Conservation (phyloP, 2,113 vertebrate species). For the Leptobrachium ailaonicum region DNA sequence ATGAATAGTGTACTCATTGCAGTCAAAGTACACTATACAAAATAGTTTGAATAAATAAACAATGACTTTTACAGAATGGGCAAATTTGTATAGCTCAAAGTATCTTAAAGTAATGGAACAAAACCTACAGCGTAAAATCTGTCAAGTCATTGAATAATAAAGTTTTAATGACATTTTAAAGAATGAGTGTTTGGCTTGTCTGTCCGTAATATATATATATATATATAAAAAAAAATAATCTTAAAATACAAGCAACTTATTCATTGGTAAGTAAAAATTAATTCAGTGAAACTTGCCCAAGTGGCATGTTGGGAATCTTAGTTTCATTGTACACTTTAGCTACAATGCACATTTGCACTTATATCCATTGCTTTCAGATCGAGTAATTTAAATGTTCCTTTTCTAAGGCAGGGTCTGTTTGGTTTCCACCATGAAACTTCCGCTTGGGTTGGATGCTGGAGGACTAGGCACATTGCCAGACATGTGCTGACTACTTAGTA, state of each 20-base stretch:
- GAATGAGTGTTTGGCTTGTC: conserved; percentile 91
- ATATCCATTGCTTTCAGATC: conserved; percentile 84
- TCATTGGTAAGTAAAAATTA: conserved; percentile 90
- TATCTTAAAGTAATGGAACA: conserved; percentile 58
- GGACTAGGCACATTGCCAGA: conserved; percentile 81
- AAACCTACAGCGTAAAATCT: conserved; percentile 74
- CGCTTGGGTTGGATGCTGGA: conserved; percentile 86
- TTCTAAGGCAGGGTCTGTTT: conserved; percentile 83
- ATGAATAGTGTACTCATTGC: too few relatives aligned
- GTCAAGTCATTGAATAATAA: conserved; percentile 74
- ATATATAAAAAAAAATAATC: conserved; percentile 95
- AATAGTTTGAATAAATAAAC: not conserved
- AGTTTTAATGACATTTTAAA: conserved; percentile 77
- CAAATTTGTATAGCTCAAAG: conserved; percentile 3
- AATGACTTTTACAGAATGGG: not conserved
- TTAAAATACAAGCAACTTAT: conserved; percentile 98
- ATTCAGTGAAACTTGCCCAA: conserved; percentile 85
- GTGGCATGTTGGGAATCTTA: conserved; percentile 76
- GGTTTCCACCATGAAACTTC: conserved; percentile 77
- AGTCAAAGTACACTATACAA: not conserved
- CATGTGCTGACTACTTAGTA: conserved; percentile 98
- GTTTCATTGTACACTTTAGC: conserved; percentile 87
- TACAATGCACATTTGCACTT: conserved; percentile 80
- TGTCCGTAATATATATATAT: conserved; percentile 64
- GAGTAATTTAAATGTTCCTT: conserved; percentile 90